Evolutionary conservation across 2,113 vertebrate species (phyloP), one percentile per base, ranked within the genome.

Genomic region (Phrynosoma platyrhinos): DNA sequence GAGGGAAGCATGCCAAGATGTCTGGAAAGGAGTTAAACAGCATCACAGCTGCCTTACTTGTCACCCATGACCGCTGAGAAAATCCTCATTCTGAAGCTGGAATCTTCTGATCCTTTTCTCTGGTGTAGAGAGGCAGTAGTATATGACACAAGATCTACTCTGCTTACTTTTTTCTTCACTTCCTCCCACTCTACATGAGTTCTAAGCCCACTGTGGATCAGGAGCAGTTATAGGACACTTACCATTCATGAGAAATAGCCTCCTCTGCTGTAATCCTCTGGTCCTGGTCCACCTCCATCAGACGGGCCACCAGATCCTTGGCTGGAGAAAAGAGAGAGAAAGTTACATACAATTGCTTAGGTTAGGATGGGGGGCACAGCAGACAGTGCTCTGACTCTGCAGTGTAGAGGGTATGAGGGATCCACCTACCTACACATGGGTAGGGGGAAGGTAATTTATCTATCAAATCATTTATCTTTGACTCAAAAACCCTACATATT

Each of bases 221-320:
- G 6, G 7, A 3, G 0, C 16, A 25, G 12, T 42, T 3, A 0
- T 36, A 0, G 0, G 16, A 40, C 74, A 42, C 95, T 96, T 95
- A 99, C 99, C 99, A 99, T 90, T 99, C 98, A 30, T 99, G 99
- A 87, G 98, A 98, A 90, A 99, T 99, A 81, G 99, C 99, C 88
- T 99, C 99, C 94, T 99, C 98, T 0, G 98, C 98, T 0, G 98
- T 99, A 94, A 99, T 98, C 94, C 99, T 97, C 97, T 98, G 98
- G 93, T 99, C 98, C 94, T 99, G 98, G 90, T 99, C 98, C 89
- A 99, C 98, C 87, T 99, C 99, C 99, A 99, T 99, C 94, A 99
- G 95, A 90, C 98, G 98, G 0, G 98, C 95, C 92, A 99, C 99
- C 94, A 99, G 95, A 92, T 97, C 98, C 95, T 99, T 99, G 90